Conservation (phyloP, 2,797 vertebrate genomes). For the Hephaestus fuliginosus region DNA sequence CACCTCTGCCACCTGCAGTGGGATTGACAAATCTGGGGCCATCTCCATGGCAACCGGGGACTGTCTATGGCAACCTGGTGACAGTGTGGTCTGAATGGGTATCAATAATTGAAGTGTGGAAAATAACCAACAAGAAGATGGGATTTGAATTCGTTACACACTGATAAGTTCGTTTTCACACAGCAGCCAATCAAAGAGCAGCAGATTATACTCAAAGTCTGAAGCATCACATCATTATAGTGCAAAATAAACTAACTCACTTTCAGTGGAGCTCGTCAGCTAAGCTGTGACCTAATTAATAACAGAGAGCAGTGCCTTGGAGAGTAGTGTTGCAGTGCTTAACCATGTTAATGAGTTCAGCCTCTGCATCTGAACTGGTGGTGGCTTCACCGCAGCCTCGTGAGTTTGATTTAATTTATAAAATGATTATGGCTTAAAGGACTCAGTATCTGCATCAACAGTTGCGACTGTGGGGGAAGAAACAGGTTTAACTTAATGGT, state of each 20-base stretch:
- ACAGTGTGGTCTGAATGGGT: constrained; percentile 45
- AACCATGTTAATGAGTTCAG: constrained; percentile 73
- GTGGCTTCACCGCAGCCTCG: neutral
- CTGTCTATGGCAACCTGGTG: constrained; percentile 41
- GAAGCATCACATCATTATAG: constrained; percentile 43
- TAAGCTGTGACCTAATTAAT: constrained; percentile 74
- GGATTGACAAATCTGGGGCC: constrained; percentile 21
- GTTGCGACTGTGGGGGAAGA: neutral
- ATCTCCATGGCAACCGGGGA: constrained; percentile 67
- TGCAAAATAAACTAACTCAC: constrained; percentile 44
- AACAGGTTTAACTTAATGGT: neutral
- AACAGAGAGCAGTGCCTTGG: constrained; percentile 55
- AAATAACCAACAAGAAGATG: constrained; percentile 46
- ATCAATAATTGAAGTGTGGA: constrained; percentile 41
- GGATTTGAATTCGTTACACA: constrained; percentile 74
- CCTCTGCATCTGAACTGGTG: constrained; percentile 47
- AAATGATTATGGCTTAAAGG: constrained; percentile 30
- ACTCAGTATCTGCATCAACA: constrained; percentile 25
- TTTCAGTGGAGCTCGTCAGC: constrained; percentile 52
- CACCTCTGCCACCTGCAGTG: constrained; percentile 3
- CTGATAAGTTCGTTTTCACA: constrained; percentile 46
- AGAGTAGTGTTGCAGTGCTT: constrained; percentile 50
- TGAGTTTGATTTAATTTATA: constrained; percentile 50
- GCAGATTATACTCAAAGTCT: constrained; percentile 36
- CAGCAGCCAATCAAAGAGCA: constrained; percentile 33